Conservation (phyloP, 2,113 vertebrate genomes). For the Pungitius pungitius region DNA sequence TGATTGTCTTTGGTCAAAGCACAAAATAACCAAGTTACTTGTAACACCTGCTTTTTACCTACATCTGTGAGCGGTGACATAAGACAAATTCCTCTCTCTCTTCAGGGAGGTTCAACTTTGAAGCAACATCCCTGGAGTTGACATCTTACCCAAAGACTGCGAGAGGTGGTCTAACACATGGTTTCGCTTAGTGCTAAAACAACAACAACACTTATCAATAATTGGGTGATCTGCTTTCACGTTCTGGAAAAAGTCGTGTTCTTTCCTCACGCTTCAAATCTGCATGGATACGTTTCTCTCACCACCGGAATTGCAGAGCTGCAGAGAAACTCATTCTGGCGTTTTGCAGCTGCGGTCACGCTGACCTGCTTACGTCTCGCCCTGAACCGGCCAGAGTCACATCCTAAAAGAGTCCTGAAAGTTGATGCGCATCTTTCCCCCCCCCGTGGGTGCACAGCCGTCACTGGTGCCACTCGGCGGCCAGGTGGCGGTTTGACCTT, state of each 20-base stretch:
- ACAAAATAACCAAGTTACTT: not conserved
- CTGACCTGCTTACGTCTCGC: not conserved
- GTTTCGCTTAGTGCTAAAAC: not conserved
- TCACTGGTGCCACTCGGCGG: conserved; percentile 28
- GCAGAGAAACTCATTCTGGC: not conserved
- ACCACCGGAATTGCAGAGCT: not conserved
- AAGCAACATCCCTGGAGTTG: not conserved
- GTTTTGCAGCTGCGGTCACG: not conserved
- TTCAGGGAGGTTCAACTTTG: conserved; percentile 16
- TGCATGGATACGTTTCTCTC: conserved; percentile 1
- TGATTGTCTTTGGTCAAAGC: not conserved
- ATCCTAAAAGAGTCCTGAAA: conserved; percentile 3
- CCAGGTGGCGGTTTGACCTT: conserved; percentile 51
- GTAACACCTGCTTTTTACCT: not conserved
- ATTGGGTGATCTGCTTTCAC: conserved; percentile 15
- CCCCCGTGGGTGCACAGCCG: not conserved
- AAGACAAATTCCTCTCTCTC: not conserved
- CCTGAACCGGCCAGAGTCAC: conserved; percentile 16
- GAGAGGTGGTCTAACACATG: not conserved
- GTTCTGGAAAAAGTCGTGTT: not conserved
- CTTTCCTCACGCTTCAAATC: conserved; percentile 29
- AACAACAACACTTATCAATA: not conserved
- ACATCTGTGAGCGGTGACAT: not conserved
- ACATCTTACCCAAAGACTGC: not conserved
- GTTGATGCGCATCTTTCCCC: conserved; percentile 15